Conservation (phyloP, 2,113 vertebrate species). For the Pheucticus melanocephalus region DNA sequence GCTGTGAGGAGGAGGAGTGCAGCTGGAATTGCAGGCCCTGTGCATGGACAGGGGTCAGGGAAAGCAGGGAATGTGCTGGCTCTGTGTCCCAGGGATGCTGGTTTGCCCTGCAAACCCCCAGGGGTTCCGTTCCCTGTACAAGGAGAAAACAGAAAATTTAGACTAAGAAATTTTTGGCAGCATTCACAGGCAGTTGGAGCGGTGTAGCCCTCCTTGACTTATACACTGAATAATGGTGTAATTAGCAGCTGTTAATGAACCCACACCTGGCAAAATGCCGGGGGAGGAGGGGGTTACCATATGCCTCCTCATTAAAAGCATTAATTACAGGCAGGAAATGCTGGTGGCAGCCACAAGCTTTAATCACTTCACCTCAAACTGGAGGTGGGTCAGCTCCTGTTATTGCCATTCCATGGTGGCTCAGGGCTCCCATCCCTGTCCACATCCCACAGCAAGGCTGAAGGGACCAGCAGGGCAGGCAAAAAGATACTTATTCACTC, state of each 20-base stretch:
- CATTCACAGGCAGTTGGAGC: not conserved
- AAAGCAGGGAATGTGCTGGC: fast-evolving
- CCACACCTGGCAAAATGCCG: not conserved
- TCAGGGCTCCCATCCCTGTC: not conserved
- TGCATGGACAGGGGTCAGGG: not conserved
- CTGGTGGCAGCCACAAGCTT: not conserved
- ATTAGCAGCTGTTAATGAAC: not conserved
- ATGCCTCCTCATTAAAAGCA: not conserved
- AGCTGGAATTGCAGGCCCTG: fast-evolving
- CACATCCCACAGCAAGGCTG: not conserved
- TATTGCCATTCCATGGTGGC: fast-evolving
- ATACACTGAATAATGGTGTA: fast-evolving
- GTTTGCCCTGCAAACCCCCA: not conserved
- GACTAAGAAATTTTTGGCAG: not conserved
- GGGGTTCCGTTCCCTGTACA: not conserved
- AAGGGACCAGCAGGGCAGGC: not conserved
- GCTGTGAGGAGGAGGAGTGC: not conserved
- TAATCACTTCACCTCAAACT: not conserved
- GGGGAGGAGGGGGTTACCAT: not conserved
- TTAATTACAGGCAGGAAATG: conserved; percentile 15
- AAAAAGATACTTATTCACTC: not conserved
- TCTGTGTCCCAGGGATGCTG: not conserved
- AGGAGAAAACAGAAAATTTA: not conserved
- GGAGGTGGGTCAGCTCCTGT: not conserved
- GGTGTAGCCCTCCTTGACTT: not conserved